A percentile compares a stretch with the other conserved stretches of the same genome.
These are phyloP conservation scores for Micrasema longulum DNA, from an alignment of 1,140 invertebrate genomes.

Conservation along the genomic window DNA sequence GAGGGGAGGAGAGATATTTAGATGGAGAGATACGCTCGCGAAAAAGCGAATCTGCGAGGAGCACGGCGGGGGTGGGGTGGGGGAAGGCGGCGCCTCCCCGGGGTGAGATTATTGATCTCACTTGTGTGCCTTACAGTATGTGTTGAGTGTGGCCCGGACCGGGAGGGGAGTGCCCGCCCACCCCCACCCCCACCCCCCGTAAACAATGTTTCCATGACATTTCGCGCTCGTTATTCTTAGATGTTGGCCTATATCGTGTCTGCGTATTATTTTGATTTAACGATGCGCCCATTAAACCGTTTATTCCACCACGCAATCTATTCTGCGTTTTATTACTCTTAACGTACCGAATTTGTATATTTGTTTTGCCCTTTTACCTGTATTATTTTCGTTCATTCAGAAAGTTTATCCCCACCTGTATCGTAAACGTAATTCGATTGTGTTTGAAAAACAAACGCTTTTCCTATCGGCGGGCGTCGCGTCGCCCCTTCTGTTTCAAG, in stretches of 20 bases:
- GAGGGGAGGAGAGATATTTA: slow-evolving; percentile 48
- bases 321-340: not conserved
- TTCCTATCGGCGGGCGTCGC: not conserved
- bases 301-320: slow-evolving; percentile 14
- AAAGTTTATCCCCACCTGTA: not conserved
- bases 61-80: slow-evolving; percentile 27
- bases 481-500: not conserved
- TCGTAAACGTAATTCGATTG: slow-evolving; percentile 7
- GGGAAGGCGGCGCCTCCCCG: slow-evolving; percentile 40
- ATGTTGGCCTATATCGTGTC: slow-evolving; percentile 40
- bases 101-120: slow-evolving; percentile 56
- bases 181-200: slow-evolving; percentile 28
- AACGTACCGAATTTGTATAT: not conserved
- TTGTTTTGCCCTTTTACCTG: not conserved
- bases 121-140: slow-evolving; percentile 49
- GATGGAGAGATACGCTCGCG: slow-evolving; percentile 53
- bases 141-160: slow-evolving; percentile 43
- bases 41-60: slow-evolving; percentile 55
- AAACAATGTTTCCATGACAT: slow-evolving; percentile 54
- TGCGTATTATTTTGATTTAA: slow-evolving; percentile 53
- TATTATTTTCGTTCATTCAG: not conserved
- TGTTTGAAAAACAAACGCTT: slow-evolving; percentile 19
- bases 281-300: slow-evolving; percentile 40
- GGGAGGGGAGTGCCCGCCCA: slow-evolving; percentile 16
- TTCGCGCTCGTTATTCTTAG: slow-evolving; percentile 54